Conservation (phyloP, 92 coral and sea anemone species). For the Actinernus sp. region DNA sequence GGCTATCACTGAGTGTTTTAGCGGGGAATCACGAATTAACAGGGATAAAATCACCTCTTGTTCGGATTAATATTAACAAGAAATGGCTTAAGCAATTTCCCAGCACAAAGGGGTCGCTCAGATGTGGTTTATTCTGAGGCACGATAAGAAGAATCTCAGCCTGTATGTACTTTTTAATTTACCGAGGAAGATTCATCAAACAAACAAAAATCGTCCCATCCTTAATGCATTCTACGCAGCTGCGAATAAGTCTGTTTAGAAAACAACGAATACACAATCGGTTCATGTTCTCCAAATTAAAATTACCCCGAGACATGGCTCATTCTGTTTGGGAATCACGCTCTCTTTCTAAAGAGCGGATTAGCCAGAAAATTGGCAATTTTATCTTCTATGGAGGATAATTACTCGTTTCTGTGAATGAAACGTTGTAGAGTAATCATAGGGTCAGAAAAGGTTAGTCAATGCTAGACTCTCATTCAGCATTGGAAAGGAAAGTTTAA, state of each 20-base stretch:
- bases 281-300: neutral
- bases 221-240: neutral
- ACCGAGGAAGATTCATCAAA: neutral
- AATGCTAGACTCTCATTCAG: too few relatives aligned
- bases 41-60: neutral
- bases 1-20: too few relatives aligned
- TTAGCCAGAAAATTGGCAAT: constrained; percentile 13
- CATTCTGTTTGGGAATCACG: neutral
- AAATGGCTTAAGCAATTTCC: neutral
- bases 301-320: neutral
- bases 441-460: too few relatives aligned
- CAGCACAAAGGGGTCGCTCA: neutral
- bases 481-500: too few relatives aligned
- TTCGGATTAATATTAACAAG: neutral
- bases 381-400: neutral
- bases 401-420: constrained; percentile 6
- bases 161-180: neutral
- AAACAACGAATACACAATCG: neutral
- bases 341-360: neutral
- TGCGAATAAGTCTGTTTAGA: neutral
- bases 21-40: neutral
- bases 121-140: neutral
- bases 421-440: constrained; percentile 2
- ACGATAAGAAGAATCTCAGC: neutral
- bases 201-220: neutral